Base-by-base conservation (phyloP, 2,888 invertebrate species). In the Tetanocera ferruginea region DNA sequence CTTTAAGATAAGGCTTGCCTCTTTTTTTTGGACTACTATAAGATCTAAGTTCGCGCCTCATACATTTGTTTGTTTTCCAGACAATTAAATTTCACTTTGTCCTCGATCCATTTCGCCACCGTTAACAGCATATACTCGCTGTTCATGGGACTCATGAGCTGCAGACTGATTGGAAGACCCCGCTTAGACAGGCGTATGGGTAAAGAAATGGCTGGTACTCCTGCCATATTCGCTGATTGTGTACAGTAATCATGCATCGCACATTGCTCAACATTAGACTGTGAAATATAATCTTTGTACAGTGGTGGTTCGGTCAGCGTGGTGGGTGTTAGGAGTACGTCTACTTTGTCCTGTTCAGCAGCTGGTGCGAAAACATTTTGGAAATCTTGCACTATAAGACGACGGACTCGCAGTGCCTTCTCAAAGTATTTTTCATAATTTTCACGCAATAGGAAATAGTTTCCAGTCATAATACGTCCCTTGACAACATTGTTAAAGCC, bases 151-250 rank as follows among this genome's bases (percentile, higher is more conserved):
- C 95, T 96, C 92, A 98, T 97, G 9, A 99, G 87, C 89, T 98
- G 98, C 70, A 98, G 87, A 70, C 97, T 94, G 17, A 98, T 90
- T 0, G 98, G 98, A 77, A 98, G 89, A 5, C 94, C 94, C 75
- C 92, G 91, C 37, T 88, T 89, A 0, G 97, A 96, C 43, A 98
- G 89, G 76, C 92, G 91, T 72, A 97, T 93, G 0, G 98, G 98
- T 80, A 98, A 90, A 3, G 94, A 95, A 25, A 98, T 88, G 0
- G 98, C 98, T 11, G 98, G 98, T 77, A 98, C 91, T 1, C 99
- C 99, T 52, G 98, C 97, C 96, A 99, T 95, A 88, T 99, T 99
- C 0, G 96, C 96, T 0, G 99, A 95, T 86, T 98, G 98, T 0
- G 99, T 99, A 86, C 97, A 99, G 87, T 94, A 97, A 91, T 99